Evolutionary conservation across 2,797 vertebrate species (phyloP), one percentile per base, ranked within the genome.

Genomic region (Lophotriccus pileatus): DNA sequence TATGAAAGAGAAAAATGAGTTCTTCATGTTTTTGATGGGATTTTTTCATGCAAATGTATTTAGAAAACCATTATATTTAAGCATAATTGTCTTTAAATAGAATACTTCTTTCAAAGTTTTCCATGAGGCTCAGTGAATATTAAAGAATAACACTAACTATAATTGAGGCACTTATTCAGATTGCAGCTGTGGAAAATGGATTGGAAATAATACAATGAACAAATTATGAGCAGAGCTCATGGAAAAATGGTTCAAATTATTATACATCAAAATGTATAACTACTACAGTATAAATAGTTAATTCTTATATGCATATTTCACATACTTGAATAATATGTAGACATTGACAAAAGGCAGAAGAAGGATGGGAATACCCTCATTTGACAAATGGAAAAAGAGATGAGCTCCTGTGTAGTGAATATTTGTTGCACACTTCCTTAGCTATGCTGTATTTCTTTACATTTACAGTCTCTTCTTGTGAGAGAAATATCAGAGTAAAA

Each of bases 161-260:
- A 95, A 96, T 93, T 96, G 94, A 96, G 94, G 41, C 83, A 94
- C 91, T 97, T 95, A 95, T 78, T 96, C 95, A 96, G 83, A 96
- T 73, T 93, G 95, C 94, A 97, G 95, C 94, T 96, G 96, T 52
- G 81, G 89, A 95, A 94, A 95, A 96, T 37, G 81, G 79, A 92
- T 44, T 96, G 88, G 76, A 97, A 96, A 96, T 73, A 91, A 94
- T 90, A 96, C 96, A 96, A 95, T 49, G 68, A 90, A 93, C 46
- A 97, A 96, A 94, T 96, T 84, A 96, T 49, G 62, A 97, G 80
- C 36, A 86, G 56, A 90, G 93, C 84, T 97, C 80, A 91, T 79
- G 23, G 62, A 84, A 95, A 97, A 94, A 75, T 36, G 14, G 27
- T 90, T 97, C 47, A 77, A 94, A 93, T 95, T 89, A 93, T 67